A percentile compares a stretch with the other conserved stretches of the same genome.
phyloP scores from a whole-genome alignment of 2,113 vertebrate species.

The Myiagra hebetior region DNA sequence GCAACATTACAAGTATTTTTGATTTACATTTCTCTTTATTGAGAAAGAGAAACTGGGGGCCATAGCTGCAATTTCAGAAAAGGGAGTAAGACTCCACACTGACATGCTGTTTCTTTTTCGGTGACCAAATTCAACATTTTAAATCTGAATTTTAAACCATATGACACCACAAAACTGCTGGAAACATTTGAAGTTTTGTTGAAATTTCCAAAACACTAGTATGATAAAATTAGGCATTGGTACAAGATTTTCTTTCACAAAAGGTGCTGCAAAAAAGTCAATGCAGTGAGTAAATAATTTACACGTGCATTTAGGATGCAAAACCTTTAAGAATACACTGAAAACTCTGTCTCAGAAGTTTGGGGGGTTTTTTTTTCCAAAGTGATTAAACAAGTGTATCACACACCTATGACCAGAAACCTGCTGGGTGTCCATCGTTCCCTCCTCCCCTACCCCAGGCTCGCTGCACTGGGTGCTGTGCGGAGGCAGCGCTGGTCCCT shows the following conservation, averaged over 20 bases:
- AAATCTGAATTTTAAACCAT: background rate
- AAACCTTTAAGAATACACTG: background rate
- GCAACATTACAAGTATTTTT: background rate
- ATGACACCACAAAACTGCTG: background rate
- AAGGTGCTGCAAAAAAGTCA: background rate
- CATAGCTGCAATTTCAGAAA: background rate
- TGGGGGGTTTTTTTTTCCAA: fast-evolving
- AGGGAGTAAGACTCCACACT: background rate
- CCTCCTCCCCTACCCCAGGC: fast-evolving
- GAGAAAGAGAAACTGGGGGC: background rate
- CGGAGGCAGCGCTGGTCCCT: background rate
- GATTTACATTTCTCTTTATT: constrained; percentile 1
- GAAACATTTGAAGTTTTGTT: background rate
- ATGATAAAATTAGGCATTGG: background rate
- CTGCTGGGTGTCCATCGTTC: background rate
- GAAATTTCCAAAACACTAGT: background rate
- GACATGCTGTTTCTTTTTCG: background rate
- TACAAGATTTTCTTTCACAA: background rate
- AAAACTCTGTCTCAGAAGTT: background rate
- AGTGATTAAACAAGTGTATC: background rate
- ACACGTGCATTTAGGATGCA: background rate
- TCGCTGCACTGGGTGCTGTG: background rate
- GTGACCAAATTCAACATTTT: background rate
- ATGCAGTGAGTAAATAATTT: background rate
- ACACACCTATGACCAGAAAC: background rate